phyloP scores from a whole-genome alignment of 1,140 invertebrate genomes.

The Spodoptera litura region DNA sequence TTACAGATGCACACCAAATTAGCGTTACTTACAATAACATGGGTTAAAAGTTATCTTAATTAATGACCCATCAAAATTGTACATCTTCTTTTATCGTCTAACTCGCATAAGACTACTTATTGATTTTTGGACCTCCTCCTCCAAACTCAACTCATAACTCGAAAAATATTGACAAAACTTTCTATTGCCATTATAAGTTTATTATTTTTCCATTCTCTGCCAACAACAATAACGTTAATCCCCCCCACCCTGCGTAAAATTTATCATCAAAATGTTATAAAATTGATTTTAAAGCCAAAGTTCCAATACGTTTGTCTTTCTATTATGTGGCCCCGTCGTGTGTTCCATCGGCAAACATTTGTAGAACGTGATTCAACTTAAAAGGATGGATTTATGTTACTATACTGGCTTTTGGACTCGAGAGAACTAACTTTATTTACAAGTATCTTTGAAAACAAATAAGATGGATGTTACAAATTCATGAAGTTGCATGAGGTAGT shows the following conservation, averaged over 20 bases:
- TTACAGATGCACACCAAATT: too few relatives aligned
- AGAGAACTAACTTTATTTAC: conserved; percentile 59
- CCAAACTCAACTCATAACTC: too few relatives aligned
- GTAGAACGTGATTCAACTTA: conserved; percentile 76
- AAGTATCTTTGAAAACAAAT: conserved; percentile 53
- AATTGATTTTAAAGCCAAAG: conserved; percentile 62
- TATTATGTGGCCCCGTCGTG: conserved; percentile 68
- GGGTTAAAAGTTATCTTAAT: too few relatives aligned
- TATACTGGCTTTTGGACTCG: conserved; percentile 54
- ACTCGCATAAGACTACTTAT: too few relatives aligned
- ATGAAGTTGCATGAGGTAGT: conserved; percentile 48
- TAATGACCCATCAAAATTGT: too few relatives aligned
- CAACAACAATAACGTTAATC: not conserved
- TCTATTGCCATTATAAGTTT: too few relatives aligned
- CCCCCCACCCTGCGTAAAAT: not conserved
- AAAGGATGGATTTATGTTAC: conserved; percentile 72
- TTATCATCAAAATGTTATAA: conserved; percentile 8
- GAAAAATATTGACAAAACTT: too few relatives aligned
- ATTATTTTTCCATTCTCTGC: too few relatives aligned
- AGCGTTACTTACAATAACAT: too few relatives aligned
- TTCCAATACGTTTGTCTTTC: conserved; percentile 71
- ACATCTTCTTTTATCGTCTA: too few relatives aligned
- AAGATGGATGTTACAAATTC: conserved; percentile 56
- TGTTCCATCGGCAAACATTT: conserved; percentile 73
- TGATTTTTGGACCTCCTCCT: too few relatives aligned